Percentiles rank a stretch among this genome's conserved stretches.
Conservation (phyloP, 2,113 vertebrate genomes). For the Chaetops frenatus region DNA sequence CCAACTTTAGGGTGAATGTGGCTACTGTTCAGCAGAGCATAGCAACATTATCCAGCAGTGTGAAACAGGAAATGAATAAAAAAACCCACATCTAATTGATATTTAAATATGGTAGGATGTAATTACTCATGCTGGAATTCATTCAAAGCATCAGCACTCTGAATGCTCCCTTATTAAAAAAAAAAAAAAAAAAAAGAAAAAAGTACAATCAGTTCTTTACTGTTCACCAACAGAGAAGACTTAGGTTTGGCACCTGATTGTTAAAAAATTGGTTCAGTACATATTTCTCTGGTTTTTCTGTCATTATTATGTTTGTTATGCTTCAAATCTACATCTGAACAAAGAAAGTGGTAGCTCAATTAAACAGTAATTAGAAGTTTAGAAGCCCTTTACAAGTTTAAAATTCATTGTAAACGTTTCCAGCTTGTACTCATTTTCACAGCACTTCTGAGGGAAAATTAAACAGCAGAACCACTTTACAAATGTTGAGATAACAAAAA, state of each 20-base stretch:
- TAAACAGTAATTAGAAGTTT: background rate
- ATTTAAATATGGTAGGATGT: slow-evolving; percentile 32
- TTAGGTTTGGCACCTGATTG: background rate
- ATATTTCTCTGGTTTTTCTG: background rate
- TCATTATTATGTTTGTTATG: background rate
- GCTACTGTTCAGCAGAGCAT: slow-evolving; percentile 1
- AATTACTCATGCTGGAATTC: slow-evolving; percentile 44
- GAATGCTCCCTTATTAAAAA: background rate
- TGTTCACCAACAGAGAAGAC: background rate
- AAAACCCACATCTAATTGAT: slow-evolving; percentile 15
- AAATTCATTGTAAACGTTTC: background rate
- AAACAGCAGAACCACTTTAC: background rate
- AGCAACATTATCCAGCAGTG: background rate
- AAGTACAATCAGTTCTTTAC: background rate
- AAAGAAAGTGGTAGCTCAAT: background rate
- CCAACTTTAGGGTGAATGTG: slow-evolving; percentile 14
- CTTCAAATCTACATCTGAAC: background rate
- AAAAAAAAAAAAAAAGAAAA: background rate
- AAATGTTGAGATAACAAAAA: background rate
- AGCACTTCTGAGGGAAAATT: background rate
- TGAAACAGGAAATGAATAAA: background rate
- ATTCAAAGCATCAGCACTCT: background rate
- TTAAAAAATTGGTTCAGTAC: background rate
- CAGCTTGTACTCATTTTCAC: background rate
- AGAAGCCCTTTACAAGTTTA: background rate